Conservation (phyloP, 2,888 invertebrate genomes). For the Byasa hedistus region DNA sequence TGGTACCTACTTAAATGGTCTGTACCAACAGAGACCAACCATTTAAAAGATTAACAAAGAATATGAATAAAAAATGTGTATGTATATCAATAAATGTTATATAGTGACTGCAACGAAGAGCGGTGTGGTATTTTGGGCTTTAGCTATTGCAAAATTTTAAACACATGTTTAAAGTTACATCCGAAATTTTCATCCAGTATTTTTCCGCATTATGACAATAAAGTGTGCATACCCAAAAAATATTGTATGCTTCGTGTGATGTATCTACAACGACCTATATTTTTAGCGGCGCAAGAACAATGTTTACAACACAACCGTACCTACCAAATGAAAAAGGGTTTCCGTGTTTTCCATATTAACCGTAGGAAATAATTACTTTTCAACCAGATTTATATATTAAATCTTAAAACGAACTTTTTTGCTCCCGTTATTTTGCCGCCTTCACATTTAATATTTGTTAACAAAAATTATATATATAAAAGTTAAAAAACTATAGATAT, state of each 20-base stretch:
- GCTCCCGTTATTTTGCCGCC: neutral
- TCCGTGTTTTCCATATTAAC: constrained; percentile 22
- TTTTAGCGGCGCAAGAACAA: constrained; percentile 1
- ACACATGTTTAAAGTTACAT: neutral
- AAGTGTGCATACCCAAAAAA: neutral
- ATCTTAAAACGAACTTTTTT: neutral
- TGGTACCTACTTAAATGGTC: too few relatives aligned
- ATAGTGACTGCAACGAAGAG: neutral
- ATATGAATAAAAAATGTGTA: neutral
- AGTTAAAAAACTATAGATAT: too few relatives aligned
- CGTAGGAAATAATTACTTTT: constrained; percentile 8
- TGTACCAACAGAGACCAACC: too few relatives aligned
- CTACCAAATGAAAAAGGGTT: constrained; percentile 17
- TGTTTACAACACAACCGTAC: constrained; percentile 5
- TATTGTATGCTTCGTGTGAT: constrained; percentile 4
- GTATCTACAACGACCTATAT: constrained; percentile 20
- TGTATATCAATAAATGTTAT: neutral
- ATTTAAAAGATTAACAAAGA: neutral
- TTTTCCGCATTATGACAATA: constrained; percentile 23
- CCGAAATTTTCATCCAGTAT: neutral
- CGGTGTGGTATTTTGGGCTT: neutral
- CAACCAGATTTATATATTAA: neutral
- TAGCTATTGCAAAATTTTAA: neutral
- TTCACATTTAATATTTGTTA: neutral
- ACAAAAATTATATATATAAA: too few relatives aligned